Percentiles rank a stretch among this genome's conserved stretches.
phyloP scores from a whole-genome alignment of 2,797 vertebrate species.

The Chloroceryle amazona region DNA sequence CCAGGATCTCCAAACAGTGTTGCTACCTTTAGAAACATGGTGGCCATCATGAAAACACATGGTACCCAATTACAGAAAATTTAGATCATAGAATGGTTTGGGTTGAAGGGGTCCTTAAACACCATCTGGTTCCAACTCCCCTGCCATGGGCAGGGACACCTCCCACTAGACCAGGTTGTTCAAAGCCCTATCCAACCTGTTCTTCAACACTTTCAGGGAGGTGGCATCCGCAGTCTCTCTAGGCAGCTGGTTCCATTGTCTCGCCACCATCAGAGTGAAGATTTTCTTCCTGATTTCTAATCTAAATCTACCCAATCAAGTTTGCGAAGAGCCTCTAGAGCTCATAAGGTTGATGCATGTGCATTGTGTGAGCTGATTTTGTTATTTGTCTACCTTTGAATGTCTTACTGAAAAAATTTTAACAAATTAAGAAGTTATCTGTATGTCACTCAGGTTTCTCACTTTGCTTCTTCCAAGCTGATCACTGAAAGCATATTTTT shows the following conservation, averaged over 20 bases:
- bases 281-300: no score
- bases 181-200: no score
- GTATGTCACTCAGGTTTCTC: not conserved
- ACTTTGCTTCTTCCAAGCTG: not conserved
- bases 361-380: not conserved
- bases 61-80: not conserved
- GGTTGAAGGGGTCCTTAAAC: no score
- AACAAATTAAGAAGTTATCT: not conserved
- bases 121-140: no score
- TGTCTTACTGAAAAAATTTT: not conserved
- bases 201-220: no score
- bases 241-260: no score
- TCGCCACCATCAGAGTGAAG: no score
- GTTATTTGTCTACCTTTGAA: not conserved
- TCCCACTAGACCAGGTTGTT: no score
- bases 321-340: not conserved
- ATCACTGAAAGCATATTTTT: not conserved
- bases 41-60: not conserved
- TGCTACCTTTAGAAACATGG: not conserved
- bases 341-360: rapidly evolving
- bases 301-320: no score
- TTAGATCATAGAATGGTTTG: no score
- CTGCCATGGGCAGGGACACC: no score
- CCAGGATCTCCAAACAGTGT: not conserved
- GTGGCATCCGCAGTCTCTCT: no score